Percentiles rank a stretch among this genome's conserved stretches.
Evolutionary conservation across 2,797 vertebrate genomes (phyloP).

Genomic region (Sebastolobus altivelis): DNA sequence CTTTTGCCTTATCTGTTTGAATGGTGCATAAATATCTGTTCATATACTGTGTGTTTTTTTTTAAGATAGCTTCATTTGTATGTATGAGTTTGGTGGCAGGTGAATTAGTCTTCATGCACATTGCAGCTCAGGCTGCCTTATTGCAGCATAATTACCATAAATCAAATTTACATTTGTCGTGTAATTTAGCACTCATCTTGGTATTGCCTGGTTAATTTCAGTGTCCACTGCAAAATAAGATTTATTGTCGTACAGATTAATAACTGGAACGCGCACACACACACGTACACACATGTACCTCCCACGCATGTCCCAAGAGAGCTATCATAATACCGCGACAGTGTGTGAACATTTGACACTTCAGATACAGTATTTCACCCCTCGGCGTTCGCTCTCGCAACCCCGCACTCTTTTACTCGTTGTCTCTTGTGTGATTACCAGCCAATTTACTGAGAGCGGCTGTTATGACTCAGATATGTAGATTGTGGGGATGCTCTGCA

Average conservation of each 20-base stretch:
- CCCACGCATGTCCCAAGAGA: constrained; percentile 42
- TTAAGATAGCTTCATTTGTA: constrained; percentile 75
- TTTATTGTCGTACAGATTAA: constrained; percentile 77
- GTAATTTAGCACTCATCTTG: constrained; percentile 77
- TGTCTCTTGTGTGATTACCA: constrained; percentile 21
- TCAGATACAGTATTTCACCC: constrained; percentile 26
- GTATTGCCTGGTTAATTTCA: constrained; percentile 77
- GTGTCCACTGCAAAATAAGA: constrained; percentile 67
- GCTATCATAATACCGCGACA: constrained; percentile 18
- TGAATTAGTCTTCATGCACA: constrained; percentile 67
- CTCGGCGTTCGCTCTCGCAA: constrained; percentile 10
- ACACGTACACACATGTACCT: not conserved
- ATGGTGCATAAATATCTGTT: constrained; percentile 55
- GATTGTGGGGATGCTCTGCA: constrained; percentile 12
- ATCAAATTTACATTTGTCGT: constrained; percentile 83
- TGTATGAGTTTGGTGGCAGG: constrained; percentile 77
- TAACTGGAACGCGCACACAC: constrained; percentile 49
- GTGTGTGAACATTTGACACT: constrained; percentile 53
- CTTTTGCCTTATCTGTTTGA: constrained; percentile 61
- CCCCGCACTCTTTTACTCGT: not conserved
- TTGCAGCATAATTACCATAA: constrained; percentile 80
- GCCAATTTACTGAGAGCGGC: constrained; percentile 25
- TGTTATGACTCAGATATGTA: constrained; percentile 24
- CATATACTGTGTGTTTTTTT: constrained; percentile 38
- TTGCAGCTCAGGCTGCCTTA: constrained; percentile 58